Conservation (phyloP, 2,888 invertebrate species). For the Caenorhabditis virilis region DNA sequence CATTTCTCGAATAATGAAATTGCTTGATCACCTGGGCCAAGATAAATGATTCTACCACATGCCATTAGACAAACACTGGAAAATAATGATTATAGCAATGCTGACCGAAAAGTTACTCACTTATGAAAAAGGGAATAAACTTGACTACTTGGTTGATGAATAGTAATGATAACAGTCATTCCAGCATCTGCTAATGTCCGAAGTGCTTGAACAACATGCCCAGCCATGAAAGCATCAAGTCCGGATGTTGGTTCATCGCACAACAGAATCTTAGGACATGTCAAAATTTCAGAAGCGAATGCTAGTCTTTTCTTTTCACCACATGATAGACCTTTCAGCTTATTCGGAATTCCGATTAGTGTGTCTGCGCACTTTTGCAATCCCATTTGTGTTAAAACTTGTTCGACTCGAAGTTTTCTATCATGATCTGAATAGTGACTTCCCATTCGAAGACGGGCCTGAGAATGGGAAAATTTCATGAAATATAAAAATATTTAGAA, state of each 20-base stretch:
- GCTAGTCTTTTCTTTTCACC: conserved; percentile 90
- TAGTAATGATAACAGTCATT: conserved; percentile 87
- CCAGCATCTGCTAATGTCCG: conserved; percentile 73
- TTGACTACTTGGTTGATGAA: conserved; percentile 93
- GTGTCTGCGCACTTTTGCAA: conserved; percentile 78
- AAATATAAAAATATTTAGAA: no score
- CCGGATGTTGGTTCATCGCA: conserved; percentile 73
- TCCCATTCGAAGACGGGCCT: conserved; percentile 81
- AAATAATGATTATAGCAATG: neutral
- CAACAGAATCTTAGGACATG: conserved; percentile 72
- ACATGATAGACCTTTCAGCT: conserved; percentile 85
- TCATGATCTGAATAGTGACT: conserved; percentile 75
- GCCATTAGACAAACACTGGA: conserved; percentile 78
- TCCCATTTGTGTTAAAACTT: conserved; percentile 75
- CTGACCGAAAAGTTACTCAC: conserved; percentile 37
- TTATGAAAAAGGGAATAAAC: conserved; percentile 84
- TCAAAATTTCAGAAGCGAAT: conserved; percentile 82
- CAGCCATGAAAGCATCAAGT: conserved; percentile 70
- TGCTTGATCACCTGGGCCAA: conserved; percentile 82
- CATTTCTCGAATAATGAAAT: conserved; percentile 76
- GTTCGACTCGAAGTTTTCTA: conserved; percentile 76
- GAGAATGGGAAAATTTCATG: neutral
- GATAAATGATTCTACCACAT: conserved; percentile 82
- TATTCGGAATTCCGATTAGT: conserved; percentile 78
- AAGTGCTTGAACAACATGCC: conserved; percentile 52